A percentile compares a stretch with the other conserved stretches of the same genome.
phyloP scores from a whole-genome alignment of 2,888 invertebrate species.

The Tetragonula carbonaria region DNA sequence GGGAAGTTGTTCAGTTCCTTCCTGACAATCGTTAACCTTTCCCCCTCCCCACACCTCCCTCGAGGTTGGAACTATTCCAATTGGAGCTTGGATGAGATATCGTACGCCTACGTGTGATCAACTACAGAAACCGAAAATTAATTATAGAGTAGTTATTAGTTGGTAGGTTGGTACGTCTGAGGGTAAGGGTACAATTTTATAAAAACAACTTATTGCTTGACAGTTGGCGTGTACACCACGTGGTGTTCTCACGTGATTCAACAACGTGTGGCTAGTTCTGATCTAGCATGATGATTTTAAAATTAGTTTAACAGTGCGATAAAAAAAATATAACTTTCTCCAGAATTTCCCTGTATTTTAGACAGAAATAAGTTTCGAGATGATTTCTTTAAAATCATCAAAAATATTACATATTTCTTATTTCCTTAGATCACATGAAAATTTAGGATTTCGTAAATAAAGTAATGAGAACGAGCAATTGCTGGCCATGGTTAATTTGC shows the following conservation, averaged over 20 bases:
- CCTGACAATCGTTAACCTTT: neutral
- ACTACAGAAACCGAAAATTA: neutral
- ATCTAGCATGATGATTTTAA: too few relatives aligned
- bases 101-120: neutral
- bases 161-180: too few relatives aligned
- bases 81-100: too few relatives aligned
- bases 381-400: neutral
- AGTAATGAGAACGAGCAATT: neutral
- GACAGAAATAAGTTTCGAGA: neutral
- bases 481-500: neutral
- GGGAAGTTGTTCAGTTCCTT: neutral
- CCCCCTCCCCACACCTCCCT: too few relatives aligned
- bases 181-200: too few relatives aligned
- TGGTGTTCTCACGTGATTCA: too few relatives aligned
- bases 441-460: neutral
- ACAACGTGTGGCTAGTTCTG: too few relatives aligned
- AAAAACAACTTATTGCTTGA: too few relatives aligned
- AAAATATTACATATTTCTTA: neutral
- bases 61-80: neutral
- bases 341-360: neutral
- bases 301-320: too few relatives aligned
- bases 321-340: neutral
- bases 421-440: neutral
- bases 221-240: too few relatives aligned
- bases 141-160: neutral